phyloP scores from a whole-genome alignment of 1,140 invertebrate genomes.

The Leptopilina clavipes region DNA sequence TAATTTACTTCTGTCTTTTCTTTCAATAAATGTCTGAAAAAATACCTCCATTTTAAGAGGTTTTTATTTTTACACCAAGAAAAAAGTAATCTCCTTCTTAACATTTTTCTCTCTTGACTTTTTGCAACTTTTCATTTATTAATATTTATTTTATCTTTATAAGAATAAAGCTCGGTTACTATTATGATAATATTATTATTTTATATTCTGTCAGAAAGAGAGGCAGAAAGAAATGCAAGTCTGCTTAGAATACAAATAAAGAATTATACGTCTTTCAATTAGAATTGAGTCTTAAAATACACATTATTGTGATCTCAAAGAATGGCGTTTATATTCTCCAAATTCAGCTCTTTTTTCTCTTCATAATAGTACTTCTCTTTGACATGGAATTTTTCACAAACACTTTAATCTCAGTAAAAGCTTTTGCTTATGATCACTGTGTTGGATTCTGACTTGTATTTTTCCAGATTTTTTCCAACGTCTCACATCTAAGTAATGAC shows the following conservation, averaged over 20 bases:
- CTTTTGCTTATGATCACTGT: not conserved
- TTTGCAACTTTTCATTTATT: not conserved
- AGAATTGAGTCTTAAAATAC: not conserved
- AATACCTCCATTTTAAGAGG: not conserved
- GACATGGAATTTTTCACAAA: not conserved
- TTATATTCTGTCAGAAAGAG: too few species aligned
- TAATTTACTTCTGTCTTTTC: not conserved
- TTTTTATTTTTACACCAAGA: not conserved
- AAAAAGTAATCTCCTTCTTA: not conserved
- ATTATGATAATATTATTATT: too few species aligned
- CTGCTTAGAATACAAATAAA: too few species aligned
- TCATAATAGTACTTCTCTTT: not conserved
- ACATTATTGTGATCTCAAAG: not conserved
- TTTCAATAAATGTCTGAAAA: too few species aligned
- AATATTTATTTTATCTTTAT: too few species aligned
- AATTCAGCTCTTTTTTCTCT: not conserved
- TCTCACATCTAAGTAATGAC: not conserved
- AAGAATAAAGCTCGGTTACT: too few species aligned
- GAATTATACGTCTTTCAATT: too few species aligned
- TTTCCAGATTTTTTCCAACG: not conserved
- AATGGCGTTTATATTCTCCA: not conserved
- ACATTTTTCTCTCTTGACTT: not conserved
- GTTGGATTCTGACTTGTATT: not conserved
- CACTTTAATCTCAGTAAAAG: constrained; percentile 14
- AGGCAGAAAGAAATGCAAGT: too few species aligned